Evolutionary conservation across 1,140 invertebrate genomes (phyloP), one percentile per base, ranked within the genome.

Genomic region (Drosophila lini): DNA sequence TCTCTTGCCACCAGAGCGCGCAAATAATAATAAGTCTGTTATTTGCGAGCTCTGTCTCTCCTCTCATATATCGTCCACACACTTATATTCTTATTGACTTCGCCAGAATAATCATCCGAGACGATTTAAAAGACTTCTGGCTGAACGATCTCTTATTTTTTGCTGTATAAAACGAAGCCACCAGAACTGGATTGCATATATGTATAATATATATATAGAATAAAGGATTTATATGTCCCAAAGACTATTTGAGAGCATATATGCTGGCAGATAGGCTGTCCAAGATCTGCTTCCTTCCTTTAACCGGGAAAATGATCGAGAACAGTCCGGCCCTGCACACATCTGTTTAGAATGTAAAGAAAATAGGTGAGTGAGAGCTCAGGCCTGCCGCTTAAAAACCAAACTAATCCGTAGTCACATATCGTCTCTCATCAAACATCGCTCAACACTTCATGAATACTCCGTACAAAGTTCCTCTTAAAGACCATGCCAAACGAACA

Each of bases 61-160:
- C 40, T 19, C 28, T 9, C n/a, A 52, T 41, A 52, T 61, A n/a
- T 73, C 63, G 42, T 73, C 61, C 45, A 64, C 9, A 34, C 56
- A 64, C 53, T 61, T 63, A 76, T 76, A 78, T 52, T 56, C 60
- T 60, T 63, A 60, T 64, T 64, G 31, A 64, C 53, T 58, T 59
- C 25, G 60, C 78, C 64, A 47, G 67, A 36, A 73, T 59, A 57
- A 62, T 42, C 47, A 71, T 59, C 67, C 52, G 38, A 53, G 62
- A 67, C 62, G 45, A 69, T 68, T 67, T 67, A 41, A 52, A 65
- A 69, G 47, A 71, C 68, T 74, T 71, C 44, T 71, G 52, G 48
- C 47, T 71, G 44, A 58, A 57, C 67, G 52, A 73, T 64, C 61
- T 64, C 61, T 64, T 64, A 64, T 34, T 64, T 55, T 64, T 64